phyloP scores from a whole-genome alignment of 1,140 invertebrate genomes.

The Potamilus streckersoni region DNA sequence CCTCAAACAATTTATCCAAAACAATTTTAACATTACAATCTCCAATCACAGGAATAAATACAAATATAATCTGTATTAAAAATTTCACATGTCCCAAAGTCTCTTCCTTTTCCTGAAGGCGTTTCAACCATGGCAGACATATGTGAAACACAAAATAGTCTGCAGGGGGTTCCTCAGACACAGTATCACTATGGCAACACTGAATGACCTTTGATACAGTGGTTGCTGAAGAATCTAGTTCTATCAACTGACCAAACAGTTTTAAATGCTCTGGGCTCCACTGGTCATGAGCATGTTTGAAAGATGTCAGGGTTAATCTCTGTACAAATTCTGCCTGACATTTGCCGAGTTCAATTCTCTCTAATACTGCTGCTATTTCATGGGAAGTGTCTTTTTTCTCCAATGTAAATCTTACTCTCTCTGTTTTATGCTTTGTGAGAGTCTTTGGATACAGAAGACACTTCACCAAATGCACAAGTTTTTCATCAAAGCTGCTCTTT shows the following conservation, averaged over 20 bases:
- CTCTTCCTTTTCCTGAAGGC: slow-evolving; percentile 20
- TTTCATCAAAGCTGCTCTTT: slow-evolving; percentile 30
- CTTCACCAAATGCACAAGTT: slow-evolving; percentile 34
- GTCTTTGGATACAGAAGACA: slow-evolving; percentile 32
- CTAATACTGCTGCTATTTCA: background rate
- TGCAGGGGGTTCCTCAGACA: slow-evolving; percentile 32
- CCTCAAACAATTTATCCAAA: slow-evolving; percentile 29
- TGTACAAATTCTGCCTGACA: slow-evolving; percentile 28
- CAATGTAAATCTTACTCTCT: slow-evolving; percentile 34
- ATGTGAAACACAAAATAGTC: slow-evolving; percentile 48
- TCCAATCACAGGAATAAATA: slow-evolving; percentile 41
- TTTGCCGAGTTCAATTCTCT: slow-evolving; percentile 6
- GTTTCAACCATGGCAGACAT: slow-evolving; percentile 45
- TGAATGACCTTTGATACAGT: slow-evolving; percentile 39
- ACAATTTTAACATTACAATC: slow-evolving; percentile 7
- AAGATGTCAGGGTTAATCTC: slow-evolving; percentile 34
- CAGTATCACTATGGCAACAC: slow-evolving; percentile 38
- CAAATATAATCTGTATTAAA: slow-evolving; percentile 35
- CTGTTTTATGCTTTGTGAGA: slow-evolving; percentile 24
- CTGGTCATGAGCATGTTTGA: slow-evolving; percentile 36
- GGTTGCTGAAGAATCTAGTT: slow-evolving; percentile 36
- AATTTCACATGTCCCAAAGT: slow-evolving; percentile 23
- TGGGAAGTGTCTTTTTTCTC: background rate
- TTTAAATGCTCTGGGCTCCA: slow-evolving; percentile 26
- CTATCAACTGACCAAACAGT: slow-evolving; percentile 40